A percentile compares a stretch with the other conserved stretches of the same genome.
phyloP scores from a whole-genome alignment of 2,797 vertebrate species.

The Sternotherus odoratus region DNA sequence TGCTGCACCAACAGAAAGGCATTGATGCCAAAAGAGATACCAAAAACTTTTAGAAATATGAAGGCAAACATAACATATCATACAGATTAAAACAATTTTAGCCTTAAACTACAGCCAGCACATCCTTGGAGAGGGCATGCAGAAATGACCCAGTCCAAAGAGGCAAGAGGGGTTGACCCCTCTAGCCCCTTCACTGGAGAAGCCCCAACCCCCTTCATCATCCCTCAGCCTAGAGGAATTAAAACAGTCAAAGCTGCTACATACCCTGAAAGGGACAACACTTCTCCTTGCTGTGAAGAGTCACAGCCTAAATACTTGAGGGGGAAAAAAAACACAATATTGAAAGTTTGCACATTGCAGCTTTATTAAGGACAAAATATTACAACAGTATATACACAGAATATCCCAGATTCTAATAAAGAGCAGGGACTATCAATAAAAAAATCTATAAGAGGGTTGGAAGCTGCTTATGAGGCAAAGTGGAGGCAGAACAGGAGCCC shows the following conservation, averaged over 20 bases:
- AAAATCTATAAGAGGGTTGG: neutral
- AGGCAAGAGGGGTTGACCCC: neutral
- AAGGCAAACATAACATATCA: neutral
- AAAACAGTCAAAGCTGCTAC: neutral
- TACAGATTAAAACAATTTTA: neutral
- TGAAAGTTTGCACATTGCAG: neutral
- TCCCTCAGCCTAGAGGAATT: neutral
- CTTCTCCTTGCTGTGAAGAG: neutral
- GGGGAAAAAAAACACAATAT: neutral
- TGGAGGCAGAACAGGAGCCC: neutral
- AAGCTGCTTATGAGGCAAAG: neutral
- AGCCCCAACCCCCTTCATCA: neutral
- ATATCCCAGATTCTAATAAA: neutral
- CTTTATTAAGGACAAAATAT: conserved; percentile 42
- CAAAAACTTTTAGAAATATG: neutral
- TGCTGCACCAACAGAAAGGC: neutral
- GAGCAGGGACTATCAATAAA: neutral
- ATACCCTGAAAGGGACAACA: neutral
- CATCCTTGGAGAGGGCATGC: neutral
- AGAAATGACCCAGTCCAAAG: neutral
- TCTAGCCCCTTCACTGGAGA: neutral
- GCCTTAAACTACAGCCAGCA: neutral
- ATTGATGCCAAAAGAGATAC: neutral
- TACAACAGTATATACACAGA: neutral
- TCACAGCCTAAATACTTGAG: neutral